Percentiles rank a stretch among this genome's conserved stretches.
These are phyloP conservation scores for Heliconius sara DNA, from an alignment of 2,888 invertebrate species.

Conservation along the genomic window DNA sequence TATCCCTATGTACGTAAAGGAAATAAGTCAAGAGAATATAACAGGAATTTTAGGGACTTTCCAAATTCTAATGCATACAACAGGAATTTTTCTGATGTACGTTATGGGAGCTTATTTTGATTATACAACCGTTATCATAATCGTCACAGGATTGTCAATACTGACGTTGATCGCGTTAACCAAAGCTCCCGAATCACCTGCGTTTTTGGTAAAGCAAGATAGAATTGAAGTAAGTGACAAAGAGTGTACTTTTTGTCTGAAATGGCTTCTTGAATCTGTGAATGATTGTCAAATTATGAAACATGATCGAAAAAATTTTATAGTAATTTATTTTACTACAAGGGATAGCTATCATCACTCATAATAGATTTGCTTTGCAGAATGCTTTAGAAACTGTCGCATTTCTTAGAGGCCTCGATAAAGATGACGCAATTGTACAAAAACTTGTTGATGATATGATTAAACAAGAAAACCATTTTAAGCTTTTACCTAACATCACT, in stretches of 20 bases:
- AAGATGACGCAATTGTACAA: conserved; percentile 57
- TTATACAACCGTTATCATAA: conserved; percentile 60
- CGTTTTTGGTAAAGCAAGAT: conserved; percentile 63
- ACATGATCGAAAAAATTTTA: not conserved
- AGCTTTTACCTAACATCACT: conserved; percentile 60
- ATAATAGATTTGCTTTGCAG: conserved; percentile 52
- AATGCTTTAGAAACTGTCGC: conserved; percentile 59
- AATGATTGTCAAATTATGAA: not conserved
- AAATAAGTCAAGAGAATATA: conserved; percentile 63
- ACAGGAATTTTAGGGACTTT: conserved; percentile 61
- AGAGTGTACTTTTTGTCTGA: conserved; percentile 6
- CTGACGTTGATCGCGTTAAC: conserved; percentile 55
- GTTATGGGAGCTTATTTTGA: conserved; percentile 61
- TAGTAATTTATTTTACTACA: too few relatives aligned
- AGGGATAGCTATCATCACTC: not conserved
- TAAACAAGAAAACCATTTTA: conserved; percentile 60
- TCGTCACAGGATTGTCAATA: conserved; percentile 55
- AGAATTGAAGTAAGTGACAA: conserved; percentile 59
- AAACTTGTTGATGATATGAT: conserved; percentile 59
- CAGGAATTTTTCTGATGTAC: conserved; percentile 62
- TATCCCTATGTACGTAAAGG: conserved; percentile 64
- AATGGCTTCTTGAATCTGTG: not conserved
- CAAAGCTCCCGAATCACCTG: conserved; percentile 68
- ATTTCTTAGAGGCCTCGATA: conserved; percentile 59
- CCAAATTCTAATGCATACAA: conserved; percentile 55